phyloP scores from a whole-genome alignment of 2,888 invertebrate genomes.

The Limnephilus rhombicus region DNA sequence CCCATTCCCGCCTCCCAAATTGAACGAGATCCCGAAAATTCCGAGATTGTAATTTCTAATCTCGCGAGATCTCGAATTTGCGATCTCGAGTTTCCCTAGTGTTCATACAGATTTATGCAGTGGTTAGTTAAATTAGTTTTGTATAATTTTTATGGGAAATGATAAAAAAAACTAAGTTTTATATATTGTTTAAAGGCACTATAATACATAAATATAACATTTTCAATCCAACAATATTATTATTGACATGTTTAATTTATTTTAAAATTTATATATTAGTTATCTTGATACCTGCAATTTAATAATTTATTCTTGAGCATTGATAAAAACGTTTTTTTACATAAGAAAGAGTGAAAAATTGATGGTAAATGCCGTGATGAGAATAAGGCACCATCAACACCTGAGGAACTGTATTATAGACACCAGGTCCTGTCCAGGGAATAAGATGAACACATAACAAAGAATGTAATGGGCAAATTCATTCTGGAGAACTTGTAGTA shows the following conservation, averaged over 20 bases:
- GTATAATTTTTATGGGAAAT: not conserved
- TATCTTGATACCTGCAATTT: not conserved
- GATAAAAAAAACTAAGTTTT: not conserved
- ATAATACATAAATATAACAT: slow-evolving; percentile 7
- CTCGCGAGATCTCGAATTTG: too few relatives aligned
- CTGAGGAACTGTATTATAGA: not conserved
- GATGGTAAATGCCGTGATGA: not conserved
- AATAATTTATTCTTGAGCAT: not conserved
- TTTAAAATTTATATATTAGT: not conserved
- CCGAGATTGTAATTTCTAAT: too few relatives aligned
- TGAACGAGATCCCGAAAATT: too few relatives aligned
- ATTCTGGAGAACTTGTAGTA: not conserved
- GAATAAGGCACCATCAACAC: not conserved
- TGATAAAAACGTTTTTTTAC: not conserved
- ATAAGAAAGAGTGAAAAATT: not conserved
- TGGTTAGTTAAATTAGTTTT: not conserved
- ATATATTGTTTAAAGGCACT: slow-evolving; percentile 15
- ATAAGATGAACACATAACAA: not conserved
- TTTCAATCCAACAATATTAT: slow-evolving; percentile 1
- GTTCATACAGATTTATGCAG: too few relatives aligned
- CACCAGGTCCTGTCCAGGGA: not conserved
- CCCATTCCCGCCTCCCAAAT: too few relatives aligned
- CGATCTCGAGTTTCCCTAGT: too few relatives aligned
- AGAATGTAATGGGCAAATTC: not conserved
- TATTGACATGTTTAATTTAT: not conserved